phyloP scores from a whole-genome alignment of 2,113 vertebrate genomes.

The Erythrolamprus reginae region DNA sequence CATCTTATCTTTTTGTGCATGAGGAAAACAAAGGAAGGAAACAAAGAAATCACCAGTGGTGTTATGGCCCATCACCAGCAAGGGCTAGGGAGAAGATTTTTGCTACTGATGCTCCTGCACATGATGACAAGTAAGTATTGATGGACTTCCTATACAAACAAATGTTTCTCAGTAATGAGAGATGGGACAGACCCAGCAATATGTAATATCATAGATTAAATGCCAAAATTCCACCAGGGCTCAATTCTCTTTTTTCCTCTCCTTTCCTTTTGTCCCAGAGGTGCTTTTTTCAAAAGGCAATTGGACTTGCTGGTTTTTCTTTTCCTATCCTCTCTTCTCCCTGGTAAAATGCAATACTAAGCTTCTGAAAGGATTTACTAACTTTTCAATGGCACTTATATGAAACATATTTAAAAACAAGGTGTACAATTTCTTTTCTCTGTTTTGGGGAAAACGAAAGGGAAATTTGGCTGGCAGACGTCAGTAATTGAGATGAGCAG shows the following conservation, averaged over 20 bases:
- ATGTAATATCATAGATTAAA: too few species aligned
- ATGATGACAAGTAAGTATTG: slow-evolving; percentile 4
- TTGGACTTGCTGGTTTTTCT: too few species aligned
- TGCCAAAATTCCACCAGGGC: background rate
- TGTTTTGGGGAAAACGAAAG: background rate
- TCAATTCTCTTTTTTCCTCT: background rate
- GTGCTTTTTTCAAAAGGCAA: too few species aligned
- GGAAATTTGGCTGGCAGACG: background rate
- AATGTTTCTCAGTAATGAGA: background rate
- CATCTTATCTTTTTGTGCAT: background rate
- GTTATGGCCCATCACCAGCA: background rate
- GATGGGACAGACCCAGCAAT: background rate
- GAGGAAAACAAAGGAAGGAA: background rate
- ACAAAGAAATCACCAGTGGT: background rate
- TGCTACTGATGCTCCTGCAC: background rate
- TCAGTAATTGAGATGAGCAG: background rate
- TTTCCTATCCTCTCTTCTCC: background rate
- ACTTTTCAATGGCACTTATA: background rate
- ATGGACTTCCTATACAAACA: background rate
- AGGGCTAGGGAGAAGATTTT: background rate
- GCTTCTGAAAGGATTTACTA: background rate
- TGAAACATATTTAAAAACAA: background rate
- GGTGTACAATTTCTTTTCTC: background rate
- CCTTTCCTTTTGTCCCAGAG: too few species aligned
- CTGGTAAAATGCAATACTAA: background rate